These are phyloP conservation scores for Salvator merianae DNA, from an alignment of 2,113 vertebrate genomes.

Conservation along the genomic window DNA sequence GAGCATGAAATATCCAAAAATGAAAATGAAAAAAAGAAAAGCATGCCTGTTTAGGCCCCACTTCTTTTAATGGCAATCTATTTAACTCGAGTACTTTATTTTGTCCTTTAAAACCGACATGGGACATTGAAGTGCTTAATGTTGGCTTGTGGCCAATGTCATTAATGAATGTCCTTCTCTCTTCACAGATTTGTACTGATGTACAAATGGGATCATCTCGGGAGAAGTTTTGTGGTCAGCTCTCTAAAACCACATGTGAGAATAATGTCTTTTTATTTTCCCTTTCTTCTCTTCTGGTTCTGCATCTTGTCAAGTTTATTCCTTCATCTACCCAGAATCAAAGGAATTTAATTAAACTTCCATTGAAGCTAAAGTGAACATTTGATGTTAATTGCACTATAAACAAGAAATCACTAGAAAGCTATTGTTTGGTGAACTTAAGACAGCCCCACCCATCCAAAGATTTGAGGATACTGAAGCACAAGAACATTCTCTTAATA, in stretches of 20 bases:
- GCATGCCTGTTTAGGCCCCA: no score
- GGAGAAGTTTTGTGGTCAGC: conserved; percentile 8
- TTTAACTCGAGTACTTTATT: neutral
- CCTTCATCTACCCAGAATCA: conserved; percentile 15
- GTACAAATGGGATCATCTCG: conserved; percentile 43
- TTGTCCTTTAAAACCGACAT: neutral
- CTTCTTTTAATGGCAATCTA: neutral
- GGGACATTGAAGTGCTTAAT: neutral
- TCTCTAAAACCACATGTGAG: conserved; percentile 45
- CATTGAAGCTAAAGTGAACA: conserved; percentile 32
- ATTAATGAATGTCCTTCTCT: conserved; percentile 58
- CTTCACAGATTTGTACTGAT: conserved; percentile 53
- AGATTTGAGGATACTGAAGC: conserved; percentile 47
- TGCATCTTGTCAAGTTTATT: conserved; percentile 30
- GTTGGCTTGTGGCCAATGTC: conserved; percentile 24
- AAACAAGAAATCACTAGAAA: conserved; percentile 32
- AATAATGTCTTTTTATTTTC: conserved; percentile 24
- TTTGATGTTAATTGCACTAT: conserved; percentile 61
- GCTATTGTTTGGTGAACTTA: conserved; percentile 29
- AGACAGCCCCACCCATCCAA: conserved; percentile 23
- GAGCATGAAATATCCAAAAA: neutral
- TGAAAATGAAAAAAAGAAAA: neutral
- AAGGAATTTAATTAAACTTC: conserved; percentile 60
- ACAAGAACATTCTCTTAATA: conserved; percentile 41
- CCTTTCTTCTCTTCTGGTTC: neutral